Evolutionary conservation across 1,140 invertebrate genomes (phyloP).

Genomic region (Euura lappo): DNA sequence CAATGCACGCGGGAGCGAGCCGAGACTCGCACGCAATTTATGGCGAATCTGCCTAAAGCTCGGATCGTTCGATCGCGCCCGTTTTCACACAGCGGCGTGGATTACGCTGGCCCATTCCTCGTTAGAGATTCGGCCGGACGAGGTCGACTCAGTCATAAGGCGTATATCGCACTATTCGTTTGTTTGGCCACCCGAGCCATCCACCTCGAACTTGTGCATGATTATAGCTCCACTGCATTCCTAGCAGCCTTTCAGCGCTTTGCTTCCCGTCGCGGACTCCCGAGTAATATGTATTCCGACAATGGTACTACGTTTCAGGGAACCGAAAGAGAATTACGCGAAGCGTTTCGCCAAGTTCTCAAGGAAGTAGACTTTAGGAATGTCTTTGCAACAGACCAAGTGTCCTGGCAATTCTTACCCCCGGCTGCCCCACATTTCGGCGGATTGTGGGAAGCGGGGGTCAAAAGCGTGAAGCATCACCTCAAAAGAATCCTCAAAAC

Average conservation of each 20-base stretch:
- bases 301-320: slow-evolving; percentile 26
- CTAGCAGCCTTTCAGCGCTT: slow-evolving; percentile 19
- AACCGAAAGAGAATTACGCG: slow-evolving; percentile 3
- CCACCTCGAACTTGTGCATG: slow-evolving; percentile 28
- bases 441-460: slow-evolving; percentile 51
- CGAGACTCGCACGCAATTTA: slow-evolving; percentile 25
- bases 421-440: slow-evolving; percentile 50
- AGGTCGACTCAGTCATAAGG: slow-evolving; percentile 28
- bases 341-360: no score
- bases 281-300: slow-evolving; percentile 18
- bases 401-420: slow-evolving; percentile 49
- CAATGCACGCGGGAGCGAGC: slow-evolving; percentile 32
- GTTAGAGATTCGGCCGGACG: slow-evolving; percentile 25
- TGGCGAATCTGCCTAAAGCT: slow-evolving; percentile 39
- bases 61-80: slow-evolving; percentile 32
- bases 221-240: slow-evolving; percentile 25
- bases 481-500: slow-evolving; percentile 27
- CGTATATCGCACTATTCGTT: slow-evolving; percentile 34
- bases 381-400: not conserved
- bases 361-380: not conserved
- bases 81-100: slow-evolving; percentile 48
- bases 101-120: slow-evolving; percentile 51
- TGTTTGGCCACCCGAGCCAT: slow-evolving; percentile 29
- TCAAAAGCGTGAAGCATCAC: slow-evolving; percentile 45
- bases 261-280: slow-evolving; percentile 19